Conservation (phyloP, 2,113 vertebrate species). For the Bucco capensis region DNA sequence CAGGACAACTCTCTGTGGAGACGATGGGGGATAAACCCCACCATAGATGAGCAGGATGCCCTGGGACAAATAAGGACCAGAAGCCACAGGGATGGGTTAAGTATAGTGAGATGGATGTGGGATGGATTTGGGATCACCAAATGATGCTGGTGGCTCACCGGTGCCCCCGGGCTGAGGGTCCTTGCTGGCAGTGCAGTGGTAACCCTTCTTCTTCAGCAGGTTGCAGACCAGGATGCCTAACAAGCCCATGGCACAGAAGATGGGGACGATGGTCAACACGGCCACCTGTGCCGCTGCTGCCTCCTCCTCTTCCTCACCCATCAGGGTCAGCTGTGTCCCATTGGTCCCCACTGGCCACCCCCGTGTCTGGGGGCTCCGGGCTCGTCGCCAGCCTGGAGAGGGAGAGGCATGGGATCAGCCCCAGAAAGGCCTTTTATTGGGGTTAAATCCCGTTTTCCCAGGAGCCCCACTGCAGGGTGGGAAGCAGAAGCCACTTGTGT, state of each 20-base stretch:
- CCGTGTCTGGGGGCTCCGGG: constrained; percentile 3
- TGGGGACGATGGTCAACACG: constrained; percentile 86
- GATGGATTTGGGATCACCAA: no score
- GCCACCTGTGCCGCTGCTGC: constrained; percentile 82
- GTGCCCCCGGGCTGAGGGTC: constrained; percentile 72
- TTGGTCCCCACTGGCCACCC: not conserved
- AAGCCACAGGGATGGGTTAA: not conserved
- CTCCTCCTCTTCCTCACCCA: constrained; percentile 64
- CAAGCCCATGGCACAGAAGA: constrained; percentile 93
- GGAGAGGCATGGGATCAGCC: not conserved
- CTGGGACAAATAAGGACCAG: not conserved
- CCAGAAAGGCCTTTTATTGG: fast-evolving
- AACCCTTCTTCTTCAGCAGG: constrained; percentile 92
- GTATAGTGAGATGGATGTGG: fast-evolving
- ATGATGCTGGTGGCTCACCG: constrained; percentile 60
- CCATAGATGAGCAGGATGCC: not conserved
- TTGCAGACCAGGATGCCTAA: constrained; percentile 94
- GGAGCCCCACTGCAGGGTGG: not conserved
- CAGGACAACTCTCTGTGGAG: not conserved
- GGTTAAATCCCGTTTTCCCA: not conserved
- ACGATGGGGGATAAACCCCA: not conserved
- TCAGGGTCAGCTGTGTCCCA: not conserved
- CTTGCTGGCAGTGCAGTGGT: constrained; percentile 85
- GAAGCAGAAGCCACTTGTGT: not conserved
- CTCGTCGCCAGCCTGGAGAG: not conserved